These are phyloP conservation scores for Calephelis perditalis DNA, from an alignment of 2,888 invertebrate genomes.

Conservation along the genomic window DNA sequence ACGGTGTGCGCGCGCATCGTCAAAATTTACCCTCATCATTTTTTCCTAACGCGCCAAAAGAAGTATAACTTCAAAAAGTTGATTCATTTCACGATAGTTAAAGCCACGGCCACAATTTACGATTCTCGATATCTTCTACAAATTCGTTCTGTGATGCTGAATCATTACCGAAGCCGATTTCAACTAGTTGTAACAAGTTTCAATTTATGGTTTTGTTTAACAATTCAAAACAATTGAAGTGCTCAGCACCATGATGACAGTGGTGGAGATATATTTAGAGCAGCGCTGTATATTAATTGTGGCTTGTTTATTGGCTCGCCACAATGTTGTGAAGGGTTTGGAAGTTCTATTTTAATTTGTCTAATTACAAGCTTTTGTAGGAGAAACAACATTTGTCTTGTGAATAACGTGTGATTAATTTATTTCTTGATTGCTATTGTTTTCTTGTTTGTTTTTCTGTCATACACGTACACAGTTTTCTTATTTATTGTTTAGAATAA, in stretches of 20 bases:
- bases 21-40: too few relatives aligned
- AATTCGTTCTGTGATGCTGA: constrained; percentile 25
- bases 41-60: too few relatives aligned
- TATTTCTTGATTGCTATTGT: too few relatives aligned
- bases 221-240: constrained; percentile 63
- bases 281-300: constrained; percentile 7
- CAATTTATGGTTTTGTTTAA: constrained; percentile 57
- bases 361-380: too few relatives aligned
- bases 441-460: too few relatives aligned
- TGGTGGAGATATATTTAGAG: constrained; percentile 3
- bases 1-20: too few relatives aligned
- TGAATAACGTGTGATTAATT: too few relatives aligned
- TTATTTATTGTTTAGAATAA: too few relatives aligned
- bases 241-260: constrained; percentile 42
- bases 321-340: not conserved
- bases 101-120: not conserved
- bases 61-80: too few relatives aligned
- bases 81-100: too few relatives aligned
- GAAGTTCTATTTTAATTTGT: not conserved
- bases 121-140: not conserved
- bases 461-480: too few relatives aligned
- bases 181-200: constrained; percentile 55
- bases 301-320: constrained; percentile 7
- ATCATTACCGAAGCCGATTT: constrained; percentile 36
- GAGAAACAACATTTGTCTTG: too few relatives aligned